Base-by-base conservation (phyloP, 2,888 invertebrate genomes). In the Syrista parreyssii region DNA sequence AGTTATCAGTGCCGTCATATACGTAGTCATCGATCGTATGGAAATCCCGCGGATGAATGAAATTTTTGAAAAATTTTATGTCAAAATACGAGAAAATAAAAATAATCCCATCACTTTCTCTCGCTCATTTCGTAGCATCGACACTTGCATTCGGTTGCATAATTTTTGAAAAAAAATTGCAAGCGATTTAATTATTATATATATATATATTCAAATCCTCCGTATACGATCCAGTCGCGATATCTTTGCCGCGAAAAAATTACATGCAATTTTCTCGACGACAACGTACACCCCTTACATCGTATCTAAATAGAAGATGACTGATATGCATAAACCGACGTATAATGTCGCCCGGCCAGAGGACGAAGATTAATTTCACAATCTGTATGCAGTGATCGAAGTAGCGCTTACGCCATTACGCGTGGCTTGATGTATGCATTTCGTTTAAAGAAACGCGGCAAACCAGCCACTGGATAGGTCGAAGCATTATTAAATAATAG, bases 401-500 rank as follows among this genome's bases (percentile, higher is more conserved):
- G 74, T 30, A 33, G n/a, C 15, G 74, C 34, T 71, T 71, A 31
- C 23, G 31, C 36, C 31, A 55, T 55, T 55, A 55, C 55, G 55
- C 23, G 23, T 23, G 9, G 6, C 40, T 55, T 55, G 55, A 55
- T 55, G 1, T 55, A 74, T 74, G 36, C 35, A 34, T 74, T 34
- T 74, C 71, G 36, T 74, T 74, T 36, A 35, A 33, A 74, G 74
- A 74, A 74, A 34, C 31, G 12, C 30, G 35, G 36, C 33, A 74
- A 35, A 74, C 74, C 74, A 33, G 35, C 31, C 31, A n/a, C 12
- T 12, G 74, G 74, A 79, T 73, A 82, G 74, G 74, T 75, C 71
- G 36, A 74, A n/a, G 78, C 75, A 68, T 81, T 82, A 76, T 81
- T 80, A 80, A 80, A 82, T 82, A 80, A 81, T 80, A 76, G 74